Percentiles rank a stretch among this genome's conserved stretches.
phyloP scores from a whole-genome alignment of 2,113 vertebrate genomes.

The Benthochromis sp. region DNA sequence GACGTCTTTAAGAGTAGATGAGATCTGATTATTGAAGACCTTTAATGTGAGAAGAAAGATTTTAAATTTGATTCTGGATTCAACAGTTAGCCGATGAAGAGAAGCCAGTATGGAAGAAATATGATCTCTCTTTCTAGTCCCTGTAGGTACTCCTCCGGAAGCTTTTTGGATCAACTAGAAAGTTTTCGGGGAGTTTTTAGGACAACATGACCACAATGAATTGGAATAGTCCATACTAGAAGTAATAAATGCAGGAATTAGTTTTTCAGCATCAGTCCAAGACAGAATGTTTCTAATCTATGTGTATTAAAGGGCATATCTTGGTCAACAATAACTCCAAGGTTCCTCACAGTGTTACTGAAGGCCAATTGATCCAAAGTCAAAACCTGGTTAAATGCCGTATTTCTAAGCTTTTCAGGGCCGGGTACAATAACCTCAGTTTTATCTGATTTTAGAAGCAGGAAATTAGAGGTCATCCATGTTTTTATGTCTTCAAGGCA shows the following conservation, averaged over 20 bases:
- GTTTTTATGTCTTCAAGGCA: background rate
- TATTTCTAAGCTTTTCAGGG: background rate
- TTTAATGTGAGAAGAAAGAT: background rate
- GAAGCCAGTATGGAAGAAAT: background rate
- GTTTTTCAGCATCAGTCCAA: background rate
- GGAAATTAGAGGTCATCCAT: background rate
- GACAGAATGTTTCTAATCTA: background rate
- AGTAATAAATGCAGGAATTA: background rate
- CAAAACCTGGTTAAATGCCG: background rate
- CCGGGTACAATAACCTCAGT: background rate
- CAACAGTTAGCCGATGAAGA: accelerated
- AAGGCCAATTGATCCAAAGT: background rate
- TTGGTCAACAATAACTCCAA: background rate
- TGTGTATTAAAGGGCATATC: background rate
- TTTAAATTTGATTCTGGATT: background rate
- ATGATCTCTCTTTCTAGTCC: background rate
- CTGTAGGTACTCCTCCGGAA: background rate
- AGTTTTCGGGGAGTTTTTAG: background rate
- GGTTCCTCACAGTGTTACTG: background rate
- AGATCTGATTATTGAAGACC: background rate
- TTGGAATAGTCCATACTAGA: background rate
- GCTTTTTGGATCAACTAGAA: background rate
- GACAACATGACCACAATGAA: background rate
- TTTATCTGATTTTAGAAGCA: background rate
- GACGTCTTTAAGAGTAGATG: background rate